Percentiles rank a stretch among this genome's conserved stretches.
Evolutionary conservation across 2,888 invertebrate species (phyloP).

Genomic region (Fragum whitleyi): DNA sequence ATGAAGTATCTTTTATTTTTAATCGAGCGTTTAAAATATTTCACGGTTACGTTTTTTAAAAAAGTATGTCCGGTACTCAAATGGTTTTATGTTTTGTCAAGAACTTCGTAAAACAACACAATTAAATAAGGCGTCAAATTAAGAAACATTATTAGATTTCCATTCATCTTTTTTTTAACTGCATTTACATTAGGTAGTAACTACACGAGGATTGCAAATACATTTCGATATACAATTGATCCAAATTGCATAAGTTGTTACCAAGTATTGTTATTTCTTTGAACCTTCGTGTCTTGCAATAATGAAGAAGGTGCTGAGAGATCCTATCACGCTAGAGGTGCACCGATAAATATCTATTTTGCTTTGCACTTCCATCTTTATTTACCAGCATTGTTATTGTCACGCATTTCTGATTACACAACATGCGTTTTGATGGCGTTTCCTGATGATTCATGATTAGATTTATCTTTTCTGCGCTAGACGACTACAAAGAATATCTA

Average conservation of each 20-base stretch:
- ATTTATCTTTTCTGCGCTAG: background rate
- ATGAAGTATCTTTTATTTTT: too few relatives aligned
- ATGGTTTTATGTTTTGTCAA: too few relatives aligned
- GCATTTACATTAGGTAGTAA: too few relatives aligned
- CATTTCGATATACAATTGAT: too few relatives aligned
- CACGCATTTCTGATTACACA: background rate
- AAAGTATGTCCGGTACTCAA: too few relatives aligned
- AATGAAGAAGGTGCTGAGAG: background rate
- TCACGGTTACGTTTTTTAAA: too few relatives aligned
- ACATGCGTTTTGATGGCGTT: background rate
- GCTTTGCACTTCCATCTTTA: background rate
- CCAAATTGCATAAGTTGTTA: background rate
- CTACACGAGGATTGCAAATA: too few relatives aligned
- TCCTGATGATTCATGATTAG: background rate
- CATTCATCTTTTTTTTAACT: too few relatives aligned
- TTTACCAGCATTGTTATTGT: background rate
- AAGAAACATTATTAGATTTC: too few relatives aligned
- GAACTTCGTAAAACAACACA: too few relatives aligned
- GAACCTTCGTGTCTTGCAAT: background rate
- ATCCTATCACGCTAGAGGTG: background rate
- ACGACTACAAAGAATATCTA: background rate
- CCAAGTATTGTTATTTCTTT: background rate
- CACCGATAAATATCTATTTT: conserved; percentile 4
- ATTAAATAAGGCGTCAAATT: too few relatives aligned
- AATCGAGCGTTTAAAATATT: too few relatives aligned